Evolutionary conservation across 2,113 vertebrate species (phyloP).

Genomic region (Montifringilla adamsi): DNA sequence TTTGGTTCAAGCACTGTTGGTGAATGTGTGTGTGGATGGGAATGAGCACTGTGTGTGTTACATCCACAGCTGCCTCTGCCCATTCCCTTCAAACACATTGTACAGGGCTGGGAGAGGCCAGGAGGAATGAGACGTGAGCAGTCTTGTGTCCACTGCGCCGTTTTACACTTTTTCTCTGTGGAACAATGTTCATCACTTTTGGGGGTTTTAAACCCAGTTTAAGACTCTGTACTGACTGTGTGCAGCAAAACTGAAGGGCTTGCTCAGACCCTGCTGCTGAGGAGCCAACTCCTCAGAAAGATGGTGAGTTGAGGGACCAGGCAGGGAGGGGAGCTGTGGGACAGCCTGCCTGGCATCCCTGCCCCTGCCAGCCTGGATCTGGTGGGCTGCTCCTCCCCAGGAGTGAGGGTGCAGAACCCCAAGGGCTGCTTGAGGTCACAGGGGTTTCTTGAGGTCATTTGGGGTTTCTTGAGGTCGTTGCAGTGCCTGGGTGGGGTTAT

Average conservation of each 20-base stretch:
- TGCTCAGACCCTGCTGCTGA: neutral
- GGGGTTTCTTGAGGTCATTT: no score
- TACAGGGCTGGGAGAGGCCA: no score
- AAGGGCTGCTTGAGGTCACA: neutral
- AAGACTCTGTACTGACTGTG: neutral
- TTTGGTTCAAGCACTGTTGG: no score
- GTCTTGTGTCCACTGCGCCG: neutral
- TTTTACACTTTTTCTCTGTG: neutral
- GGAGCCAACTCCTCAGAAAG: neutral
- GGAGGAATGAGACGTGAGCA: no score
- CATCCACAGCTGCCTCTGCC: no score
- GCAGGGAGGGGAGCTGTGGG: neutral
- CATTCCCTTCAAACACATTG: no score
- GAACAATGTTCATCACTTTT: neutral
- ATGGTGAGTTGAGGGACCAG: neutral
- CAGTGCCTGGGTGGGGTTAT: neutral
- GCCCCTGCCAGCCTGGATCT: neutral
- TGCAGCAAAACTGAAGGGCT: neutral
- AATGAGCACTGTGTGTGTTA: no score
- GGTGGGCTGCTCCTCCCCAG: neutral
- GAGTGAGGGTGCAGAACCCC: neutral
- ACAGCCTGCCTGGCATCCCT: neutral
- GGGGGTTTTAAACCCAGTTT: neutral
- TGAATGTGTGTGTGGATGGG: no score
- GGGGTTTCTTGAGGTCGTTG: no score